These are phyloP conservation scores for Eupeodes latifasciatus DNA, from an alignment of 2,888 invertebrate species.

Conservation along the genomic window DNA sequence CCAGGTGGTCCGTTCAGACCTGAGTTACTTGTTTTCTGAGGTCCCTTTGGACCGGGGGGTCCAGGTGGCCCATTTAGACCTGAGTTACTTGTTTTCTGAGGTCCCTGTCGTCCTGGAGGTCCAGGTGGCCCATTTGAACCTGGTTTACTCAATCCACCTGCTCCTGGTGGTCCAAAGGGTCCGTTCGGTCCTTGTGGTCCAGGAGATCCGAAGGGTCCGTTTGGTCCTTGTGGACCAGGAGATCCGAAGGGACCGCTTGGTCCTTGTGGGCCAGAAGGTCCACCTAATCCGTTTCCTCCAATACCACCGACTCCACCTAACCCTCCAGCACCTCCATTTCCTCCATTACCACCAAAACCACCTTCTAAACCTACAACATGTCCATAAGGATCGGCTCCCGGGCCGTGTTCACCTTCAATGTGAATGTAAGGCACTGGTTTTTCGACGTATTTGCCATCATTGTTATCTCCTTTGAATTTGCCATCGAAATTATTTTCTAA, in stretches of 20 bases:
- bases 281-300: conserved; percentile 62
- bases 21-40: conserved; percentile 82
- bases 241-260: conserved; percentile 61
- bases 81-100: conserved; percentile 69
- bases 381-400: conserved; percentile 68
- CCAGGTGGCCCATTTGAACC: conserved; percentile 21
- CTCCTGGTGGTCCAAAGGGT: neutral
- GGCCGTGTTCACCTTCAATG: conserved; percentile 78
- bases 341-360: conserved; percentile 75
- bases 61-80: conserved; percentile 79
- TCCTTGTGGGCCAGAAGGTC: conserved; percentile 22
- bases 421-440: conserved; percentile 77
- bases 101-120: conserved; percentile 41
- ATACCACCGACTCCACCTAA: conserved; percentile 79
- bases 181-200: conserved; percentile 9
- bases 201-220: no score
- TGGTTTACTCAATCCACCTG: neutral
- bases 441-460: conserved; percentile 54
- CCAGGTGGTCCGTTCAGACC: conserved; percentile 77
- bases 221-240: neutral
- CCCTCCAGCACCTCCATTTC: conserved; percentile 65
- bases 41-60: conserved; percentile 83
- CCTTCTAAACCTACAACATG: conserved; percentile 71
- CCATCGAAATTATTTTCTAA: conserved; percentile 32
- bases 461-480: conserved; percentile 23